Conservation (phyloP, 2,797 vertebrate genomes). For the Pantherophis vulpinus region DNA sequence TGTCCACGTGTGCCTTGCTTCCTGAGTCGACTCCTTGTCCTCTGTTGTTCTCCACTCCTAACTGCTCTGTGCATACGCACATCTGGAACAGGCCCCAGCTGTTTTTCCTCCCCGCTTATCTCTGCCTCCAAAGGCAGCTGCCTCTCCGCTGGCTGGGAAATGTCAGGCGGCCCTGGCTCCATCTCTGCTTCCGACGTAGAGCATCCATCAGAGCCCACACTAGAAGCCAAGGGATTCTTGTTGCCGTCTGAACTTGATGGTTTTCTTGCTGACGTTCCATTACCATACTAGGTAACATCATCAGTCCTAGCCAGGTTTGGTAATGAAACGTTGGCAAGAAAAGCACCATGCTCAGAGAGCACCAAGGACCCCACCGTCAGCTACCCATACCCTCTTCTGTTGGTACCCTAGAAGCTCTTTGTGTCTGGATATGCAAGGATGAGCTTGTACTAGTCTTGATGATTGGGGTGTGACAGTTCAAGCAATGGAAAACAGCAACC, state of each 20-base stretch:
- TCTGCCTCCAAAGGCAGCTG: too few relatives aligned
- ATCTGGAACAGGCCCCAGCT: too few relatives aligned
- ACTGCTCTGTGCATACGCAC: too few relatives aligned
- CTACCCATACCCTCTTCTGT: neutral
- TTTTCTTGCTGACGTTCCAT: neutral
- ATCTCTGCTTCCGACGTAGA: too few relatives aligned
- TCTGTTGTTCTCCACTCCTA: neutral
- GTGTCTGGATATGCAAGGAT: neutral
- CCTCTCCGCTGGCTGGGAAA: too few relatives aligned
- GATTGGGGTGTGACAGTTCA: neutral
- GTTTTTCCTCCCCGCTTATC: too few relatives aligned
- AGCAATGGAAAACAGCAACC: neutral
- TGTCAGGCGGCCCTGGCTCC: too few relatives aligned
- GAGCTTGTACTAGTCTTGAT: neutral
- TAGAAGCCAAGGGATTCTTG: neutral
- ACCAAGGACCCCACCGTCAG: neutral
- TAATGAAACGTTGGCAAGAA: neutral
- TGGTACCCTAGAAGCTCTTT: neutral
- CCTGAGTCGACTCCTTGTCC: too few relatives aligned
- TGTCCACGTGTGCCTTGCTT: too few relatives aligned
- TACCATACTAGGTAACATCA: neutral
- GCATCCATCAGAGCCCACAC: too few relatives aligned
- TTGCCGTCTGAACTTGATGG: neutral
- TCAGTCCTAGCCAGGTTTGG: neutral
- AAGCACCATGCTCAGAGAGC: neutral